These are phyloP conservation scores for Arnoldichthys spilopterus DNA, from an alignment of 2,797 vertebrate genomes.

Conservation along the genomic window DNA sequence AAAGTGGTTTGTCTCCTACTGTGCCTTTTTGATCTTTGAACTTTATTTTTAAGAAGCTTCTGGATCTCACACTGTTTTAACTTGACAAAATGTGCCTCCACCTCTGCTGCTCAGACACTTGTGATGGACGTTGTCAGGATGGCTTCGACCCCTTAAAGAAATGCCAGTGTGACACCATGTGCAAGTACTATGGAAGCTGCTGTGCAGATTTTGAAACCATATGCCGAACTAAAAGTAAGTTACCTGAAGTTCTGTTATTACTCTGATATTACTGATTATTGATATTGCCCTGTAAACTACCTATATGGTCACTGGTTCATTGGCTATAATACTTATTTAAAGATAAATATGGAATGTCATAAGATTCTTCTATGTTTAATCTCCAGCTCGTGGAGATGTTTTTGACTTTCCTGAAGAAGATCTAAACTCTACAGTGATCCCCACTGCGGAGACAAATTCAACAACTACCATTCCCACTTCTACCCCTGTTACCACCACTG, in stretches of 20 bases:
- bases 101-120: constrained; percentile 79
- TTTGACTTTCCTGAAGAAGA: constrained; percentile 77
- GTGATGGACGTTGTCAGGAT: constrained; percentile 79
- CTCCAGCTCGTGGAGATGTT: constrained; percentile 84
- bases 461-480: not conserved
- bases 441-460: not conserved
- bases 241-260: not conserved
- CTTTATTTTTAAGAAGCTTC: too few species aligned
- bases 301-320: not conserved
- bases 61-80: too few species aligned
- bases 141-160: constrained; percentile 78
- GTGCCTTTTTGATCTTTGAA: too few species aligned
- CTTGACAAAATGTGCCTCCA: not conserved
- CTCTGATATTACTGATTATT: too few species aligned
- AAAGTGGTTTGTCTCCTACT: too few species aligned
- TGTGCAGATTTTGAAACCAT: constrained; percentile 79
- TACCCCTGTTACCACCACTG: not conserved
- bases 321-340: not conserved
- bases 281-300: not conserved
- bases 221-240: constrained; percentile 86
- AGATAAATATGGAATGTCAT: not conserved
- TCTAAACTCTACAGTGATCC: not conserved
- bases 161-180: constrained; percentile 93
- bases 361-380: not conserved
- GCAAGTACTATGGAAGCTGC: constrained; percentile 91